Evolutionary conservation across 2,113 vertebrate species (phyloP), one percentile per base, ranked within the genome.

Genomic region (Limanda limanda): DNA sequence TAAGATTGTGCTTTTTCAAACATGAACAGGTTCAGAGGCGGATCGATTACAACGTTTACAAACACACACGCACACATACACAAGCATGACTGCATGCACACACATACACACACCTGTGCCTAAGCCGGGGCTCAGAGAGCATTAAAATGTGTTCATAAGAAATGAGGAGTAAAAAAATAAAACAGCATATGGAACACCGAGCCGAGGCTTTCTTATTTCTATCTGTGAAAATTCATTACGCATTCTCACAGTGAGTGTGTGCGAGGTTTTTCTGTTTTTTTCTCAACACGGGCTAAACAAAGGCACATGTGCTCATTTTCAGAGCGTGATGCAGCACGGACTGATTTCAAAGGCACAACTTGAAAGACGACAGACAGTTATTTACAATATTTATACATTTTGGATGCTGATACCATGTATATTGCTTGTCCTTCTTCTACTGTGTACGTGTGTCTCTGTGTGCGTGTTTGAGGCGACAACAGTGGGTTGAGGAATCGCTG

Each of bases 311-410:
- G 83, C 79, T 83, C 71, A 18, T 88, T 85, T 79, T 88, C 79
- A 76, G 66, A 80, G 74, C 63, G 25, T 37, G 67, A 76, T 54
- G 79, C 71, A 21, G 57, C 52, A 23, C 23, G 24, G 73, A 78
- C 81, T 79, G 62, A 84, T 89, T 88, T 90, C 89, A 92, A 88
- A 92, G 88, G 54, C 68, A 3, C 63, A 77, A 88, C 82, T 87
- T 90, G 89, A 89, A 85, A 89, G 87, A 82, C 84, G 25, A 81
- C 76, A 90, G 90, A 87, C 89, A 86, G 84, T 84, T 86, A 88
- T 88, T 90, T 88, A 86, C 91, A 90, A 92, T 92, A 92, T 90
- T 90, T 89, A 89, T 88, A 92, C 82, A 84, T 90, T 89, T 88
- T 89, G 84, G 85, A 90, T 81, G 82, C 78, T 82, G 85, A 86